These are phyloP conservation scores for Dendrolimus kikuchii DNA, from an alignment of 1,140 invertebrate species.

Conservation along the genomic window DNA sequence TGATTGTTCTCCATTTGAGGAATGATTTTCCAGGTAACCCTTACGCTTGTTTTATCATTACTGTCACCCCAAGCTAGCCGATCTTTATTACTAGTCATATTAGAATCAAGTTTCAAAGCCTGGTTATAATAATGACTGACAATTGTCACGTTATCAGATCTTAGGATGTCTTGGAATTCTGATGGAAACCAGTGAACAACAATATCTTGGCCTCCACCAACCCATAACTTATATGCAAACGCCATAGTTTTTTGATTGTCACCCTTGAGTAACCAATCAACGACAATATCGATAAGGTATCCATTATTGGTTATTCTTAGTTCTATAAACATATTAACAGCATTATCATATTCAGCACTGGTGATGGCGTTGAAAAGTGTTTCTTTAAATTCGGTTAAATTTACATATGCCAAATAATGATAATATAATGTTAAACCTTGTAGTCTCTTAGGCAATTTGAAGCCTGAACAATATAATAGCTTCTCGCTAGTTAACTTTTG, in stretches of 20 bases:
- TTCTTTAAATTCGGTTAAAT: slow-evolving; percentile 11
- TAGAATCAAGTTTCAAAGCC: slow-evolving; percentile 17
- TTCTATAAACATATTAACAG: neutral
- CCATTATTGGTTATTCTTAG: neutral
- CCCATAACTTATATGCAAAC: too few relatives aligned
- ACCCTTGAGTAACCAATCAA: too few relatives aligned
- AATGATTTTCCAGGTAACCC: slow-evolving; percentile 18
- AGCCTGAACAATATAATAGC: slow-evolving; percentile 11
- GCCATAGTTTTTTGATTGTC: too few relatives aligned
- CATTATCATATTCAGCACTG: neutral
- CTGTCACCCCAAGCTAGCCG: slow-evolving; percentile 15
- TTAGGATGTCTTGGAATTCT: slow-evolving; percentile 2
- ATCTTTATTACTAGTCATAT: slow-evolving; percentile 8
- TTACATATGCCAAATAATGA: slow-evolving; percentile 14
- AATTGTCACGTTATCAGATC: slow-evolving; percentile 4
- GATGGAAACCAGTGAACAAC: neutral
- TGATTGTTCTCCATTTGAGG: slow-evolving; percentile 11
- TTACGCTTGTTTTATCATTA: slow-evolving; percentile 13
- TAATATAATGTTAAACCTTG: slow-evolving; percentile 17
- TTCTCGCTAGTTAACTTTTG: slow-evolving; percentile 11
- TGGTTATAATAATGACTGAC: slow-evolving; percentile 1
- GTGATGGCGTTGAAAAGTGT: slow-evolving; percentile 11
- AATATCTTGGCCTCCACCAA: too few relatives aligned
- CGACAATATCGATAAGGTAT: too few relatives aligned
- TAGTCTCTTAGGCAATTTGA: slow-evolving; percentile 10